These are phyloP conservation scores for Boleophthalmus pectinirostris DNA, from an alignment of 2,113 vertebrate genomes.

Conservation along the genomic window DNA sequence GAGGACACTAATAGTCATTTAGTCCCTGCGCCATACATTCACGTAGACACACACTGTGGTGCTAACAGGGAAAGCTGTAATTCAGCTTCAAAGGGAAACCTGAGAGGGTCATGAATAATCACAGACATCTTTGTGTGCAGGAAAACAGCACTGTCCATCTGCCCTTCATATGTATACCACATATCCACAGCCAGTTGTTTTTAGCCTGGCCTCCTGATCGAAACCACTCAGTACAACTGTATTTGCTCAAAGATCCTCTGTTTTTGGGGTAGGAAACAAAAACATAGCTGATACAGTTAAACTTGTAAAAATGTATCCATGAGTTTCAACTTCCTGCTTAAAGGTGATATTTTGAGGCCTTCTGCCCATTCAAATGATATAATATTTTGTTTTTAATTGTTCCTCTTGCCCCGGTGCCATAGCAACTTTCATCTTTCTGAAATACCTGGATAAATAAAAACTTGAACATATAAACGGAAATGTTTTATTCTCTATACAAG, in stretches of 20 bases:
- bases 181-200: constrained; percentile 24
- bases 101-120: constrained; percentile 83
- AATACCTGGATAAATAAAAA: background rate
- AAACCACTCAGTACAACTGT: background rate
- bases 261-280: background rate
- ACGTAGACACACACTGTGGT: constrained; percentile 39
- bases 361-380: too few relatives aligned
- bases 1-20: background rate
- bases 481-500: too few relatives aligned
- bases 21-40: background rate
- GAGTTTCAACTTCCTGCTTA: too few relatives aligned
- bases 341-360: too few relatives aligned
- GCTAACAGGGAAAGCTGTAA: constrained; percentile 78
- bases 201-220: constrained; percentile 14
- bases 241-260: too few relatives aligned
- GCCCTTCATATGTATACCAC: constrained; percentile 53
- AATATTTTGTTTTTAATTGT: too few relatives aligned
- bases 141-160: constrained; percentile 77
- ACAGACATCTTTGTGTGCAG: constrained; percentile 77
- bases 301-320: background rate
- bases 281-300: background rate
- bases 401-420: too few relatives aligned
- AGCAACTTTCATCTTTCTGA: too few relatives aligned
- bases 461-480: background rate
- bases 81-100: constrained; percentile 82